Conservation (phyloP, 2,888 invertebrate genomes). For the Sipha maydis region DNA sequence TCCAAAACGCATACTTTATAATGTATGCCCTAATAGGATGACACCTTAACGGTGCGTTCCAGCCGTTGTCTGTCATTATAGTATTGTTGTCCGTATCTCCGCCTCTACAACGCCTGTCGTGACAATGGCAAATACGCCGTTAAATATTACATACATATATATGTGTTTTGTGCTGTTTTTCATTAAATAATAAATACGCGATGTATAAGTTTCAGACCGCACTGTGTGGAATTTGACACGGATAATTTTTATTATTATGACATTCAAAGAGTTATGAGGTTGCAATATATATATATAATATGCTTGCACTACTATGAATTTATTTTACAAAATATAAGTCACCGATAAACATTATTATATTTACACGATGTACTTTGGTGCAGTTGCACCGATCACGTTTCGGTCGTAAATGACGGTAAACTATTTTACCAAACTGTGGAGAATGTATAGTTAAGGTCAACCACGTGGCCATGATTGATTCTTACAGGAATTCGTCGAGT, state of each 20-base stretch:
- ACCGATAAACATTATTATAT: background rate
- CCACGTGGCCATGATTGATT: slow-evolving; percentile 44
- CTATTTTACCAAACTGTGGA: slow-evolving; percentile 12
- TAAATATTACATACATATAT: background rate
- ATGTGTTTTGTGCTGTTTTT: slow-evolving; percentile 2
- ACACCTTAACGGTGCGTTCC: slow-evolving; percentile 44
- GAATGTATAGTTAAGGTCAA: slow-evolving; percentile 37
- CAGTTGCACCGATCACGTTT: background rate
- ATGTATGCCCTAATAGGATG: slow-evolving; percentile 22
- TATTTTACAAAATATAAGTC: background rate
- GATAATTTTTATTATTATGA: slow-evolving; percentile 13
- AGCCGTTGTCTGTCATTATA: slow-evolving; percentile 12
- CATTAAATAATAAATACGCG: background rate
- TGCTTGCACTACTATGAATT: background rate
- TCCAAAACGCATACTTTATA: slow-evolving; percentile 13
- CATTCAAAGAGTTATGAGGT: background rate
- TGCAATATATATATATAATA: background rate
- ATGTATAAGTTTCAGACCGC: background rate
- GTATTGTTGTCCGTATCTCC: background rate
- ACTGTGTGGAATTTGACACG: slow-evolving; percentile 22
- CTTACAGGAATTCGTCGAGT: slow-evolving; percentile 35
- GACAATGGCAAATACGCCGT: slow-evolving; percentile 52
- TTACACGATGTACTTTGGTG: background rate
- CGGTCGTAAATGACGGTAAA: background rate
- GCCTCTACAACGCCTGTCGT: slow-evolving; percentile 37